These are phyloP conservation scores for Caenorhabditis panamensis DNA, from an alignment of 2,888 invertebrate species.

Conservation along the genomic window DNA sequence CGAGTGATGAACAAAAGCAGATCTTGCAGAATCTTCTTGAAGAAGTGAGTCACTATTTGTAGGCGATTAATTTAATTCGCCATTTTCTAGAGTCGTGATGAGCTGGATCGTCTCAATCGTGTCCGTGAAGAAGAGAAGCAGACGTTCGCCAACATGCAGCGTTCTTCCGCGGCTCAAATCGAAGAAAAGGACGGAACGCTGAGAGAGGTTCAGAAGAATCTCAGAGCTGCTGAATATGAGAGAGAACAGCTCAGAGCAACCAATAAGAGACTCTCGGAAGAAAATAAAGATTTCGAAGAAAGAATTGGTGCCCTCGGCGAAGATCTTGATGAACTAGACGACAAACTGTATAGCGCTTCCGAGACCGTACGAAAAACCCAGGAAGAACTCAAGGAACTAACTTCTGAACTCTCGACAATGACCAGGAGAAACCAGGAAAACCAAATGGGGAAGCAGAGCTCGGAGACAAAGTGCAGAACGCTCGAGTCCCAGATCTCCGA, in stretches of 20 bases:
- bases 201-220: slow-evolving; percentile 91
- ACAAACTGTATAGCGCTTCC: slow-evolving; percentile 91
- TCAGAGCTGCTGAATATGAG: slow-evolving; percentile 90
- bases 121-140: slow-evolving; percentile 92
- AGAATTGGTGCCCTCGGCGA: slow-evolving; percentile 95
- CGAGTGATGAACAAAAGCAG: slow-evolving; percentile 84
- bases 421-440: slow-evolving; percentile 92
- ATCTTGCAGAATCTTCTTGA: slow-evolving; percentile 90
- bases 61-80: not conserved
- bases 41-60: slow-evolving; percentile 83
- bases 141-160: slow-evolving; percentile 90
- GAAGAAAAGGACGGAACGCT: slow-evolving; percentile 87
- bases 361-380: slow-evolving; percentile 91
- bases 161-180: slow-evolving; percentile 90
- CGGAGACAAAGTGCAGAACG: slow-evolving; percentile 90
- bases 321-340: slow-evolving; percentile 96
- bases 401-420: slow-evolving; percentile 84
- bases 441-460: slow-evolving; percentile 90
- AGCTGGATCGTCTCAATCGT: slow-evolving; percentile 88
- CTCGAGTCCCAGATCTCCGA: slow-evolving; percentile 88
- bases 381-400: slow-evolving; percentile 81
- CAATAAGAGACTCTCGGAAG: slow-evolving; percentile 91
- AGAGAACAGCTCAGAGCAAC: slow-evolving; percentile 88
- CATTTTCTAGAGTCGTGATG: slow-evolving; percentile 83
- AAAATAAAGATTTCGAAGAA: slow-evolving; percentile 95